Percentiles rank a stretch among this genome's conserved stretches.
Conservation (phyloP, 1,140 invertebrate genomes). For the Ephestia elutella region DNA sequence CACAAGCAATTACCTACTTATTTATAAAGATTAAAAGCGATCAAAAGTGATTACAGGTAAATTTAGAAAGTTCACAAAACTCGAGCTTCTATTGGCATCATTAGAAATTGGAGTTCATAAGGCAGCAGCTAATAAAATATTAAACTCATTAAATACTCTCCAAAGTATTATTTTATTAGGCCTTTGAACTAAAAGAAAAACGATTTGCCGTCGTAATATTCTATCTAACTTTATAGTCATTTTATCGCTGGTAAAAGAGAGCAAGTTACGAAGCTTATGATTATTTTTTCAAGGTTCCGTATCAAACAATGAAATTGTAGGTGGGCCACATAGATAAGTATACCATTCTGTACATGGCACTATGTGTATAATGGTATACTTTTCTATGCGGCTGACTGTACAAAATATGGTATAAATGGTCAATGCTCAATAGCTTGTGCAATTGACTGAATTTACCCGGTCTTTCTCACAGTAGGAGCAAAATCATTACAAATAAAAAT, state of each 20-base stretch:
- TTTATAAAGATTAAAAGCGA: not conserved
- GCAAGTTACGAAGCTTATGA: not conserved
- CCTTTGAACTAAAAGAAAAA: slow-evolving; percentile 22
- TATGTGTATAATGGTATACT: no score
- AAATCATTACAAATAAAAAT: no score
- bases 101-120: slow-evolving; percentile 18
- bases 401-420: no score
- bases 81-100: not conserved
- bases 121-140: slow-evolving; percentile 20
- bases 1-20: no score
- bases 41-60: not conserved
- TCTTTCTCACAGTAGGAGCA: no score
- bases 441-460: no score
- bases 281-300: no score
- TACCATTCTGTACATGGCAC: no score
- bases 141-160: slow-evolving; percentile 22
- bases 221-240: slow-evolving; percentile 19
- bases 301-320: no score
- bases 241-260: slow-evolving; percentile 12
- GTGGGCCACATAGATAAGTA: no score
- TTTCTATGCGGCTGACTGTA: no score
- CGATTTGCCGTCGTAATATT: slow-evolving; percentile 22
- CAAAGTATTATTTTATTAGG: slow-evolving; percentile 16
- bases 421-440: no score
- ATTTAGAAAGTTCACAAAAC: not conserved